Evolutionary conservation across 2,888 invertebrate species (phyloP), one percentile per base, ranked within the genome.

Genomic region (Ormyrus rosae): DNA sequence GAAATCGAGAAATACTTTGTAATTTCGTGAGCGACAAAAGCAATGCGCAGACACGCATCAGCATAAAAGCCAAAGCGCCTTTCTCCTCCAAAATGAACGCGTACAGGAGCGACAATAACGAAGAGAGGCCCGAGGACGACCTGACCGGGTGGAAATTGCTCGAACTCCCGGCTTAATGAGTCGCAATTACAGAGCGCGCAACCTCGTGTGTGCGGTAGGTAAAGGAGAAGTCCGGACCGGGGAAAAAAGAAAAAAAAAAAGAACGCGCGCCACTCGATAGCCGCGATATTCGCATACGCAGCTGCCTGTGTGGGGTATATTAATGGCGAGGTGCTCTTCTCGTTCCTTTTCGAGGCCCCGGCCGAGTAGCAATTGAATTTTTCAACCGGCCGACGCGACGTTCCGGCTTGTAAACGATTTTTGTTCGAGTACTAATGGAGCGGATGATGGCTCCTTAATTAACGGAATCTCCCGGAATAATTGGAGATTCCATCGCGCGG

Each of bases 91-190:
- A 19, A 13, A 8, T 45, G 63, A 46, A 53, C n/a, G 13, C 5
- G 5, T 63, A 48, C 46, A 63, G 63, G 34, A 60, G 13, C 64
- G 64, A 78, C 69, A 64, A 75, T 56, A 53, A 45, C 34, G 34
- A 34, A 34, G 34, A 34, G 34, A 34, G 34, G 34, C 34, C 75
- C 46, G 50, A 56, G 64, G n/a, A 50, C 77, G 64, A 70, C 55
- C 55, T 50, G 60, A 61, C 68, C 78, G 63, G 45, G 56, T 19
- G 63, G 61, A 80, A 74, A 74, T 69, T 80, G 51, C 79, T 11
- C 19, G 19, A 19, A 60, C 64, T 51, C 45, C 70, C 63, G 74
- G 19, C 67, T 80, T 80, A 76, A 80, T 80, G 80, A 80, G 80
- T 72, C 56, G 72, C 71, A 80, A 80, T 80, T 76, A 80, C 50